Evolutionary conservation across 2,113 vertebrate genomes (phyloP).

Genomic region (Malurus melanocephalus): DNA sequence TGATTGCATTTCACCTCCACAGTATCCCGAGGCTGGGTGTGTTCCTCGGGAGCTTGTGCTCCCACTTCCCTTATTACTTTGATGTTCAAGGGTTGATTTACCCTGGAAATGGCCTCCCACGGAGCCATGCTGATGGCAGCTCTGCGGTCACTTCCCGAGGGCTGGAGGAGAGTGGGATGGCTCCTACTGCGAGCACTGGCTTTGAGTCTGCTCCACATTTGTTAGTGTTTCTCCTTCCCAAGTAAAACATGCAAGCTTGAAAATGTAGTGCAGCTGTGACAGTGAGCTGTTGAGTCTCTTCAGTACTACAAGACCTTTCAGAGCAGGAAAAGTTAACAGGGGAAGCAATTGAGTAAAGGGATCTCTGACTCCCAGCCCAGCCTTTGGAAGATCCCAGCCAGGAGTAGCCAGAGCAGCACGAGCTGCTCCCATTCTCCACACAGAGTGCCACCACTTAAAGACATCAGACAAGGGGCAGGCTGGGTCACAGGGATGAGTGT

Average conservation of each 20-base stretch:
- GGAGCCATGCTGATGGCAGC: background rate
- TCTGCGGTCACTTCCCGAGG: background rate
- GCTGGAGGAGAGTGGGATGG: background rate
- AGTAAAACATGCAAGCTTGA: background rate
- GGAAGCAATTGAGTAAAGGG: background rate
- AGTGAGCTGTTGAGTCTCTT: background rate
- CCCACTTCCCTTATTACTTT: background rate
- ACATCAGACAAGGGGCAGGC: background rate
- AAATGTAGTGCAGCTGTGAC: background rate
- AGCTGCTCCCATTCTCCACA: background rate
- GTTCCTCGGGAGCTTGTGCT: background rate
- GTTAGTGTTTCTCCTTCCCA: background rate
- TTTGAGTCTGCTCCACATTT: background rate
- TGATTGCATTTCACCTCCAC: background rate
- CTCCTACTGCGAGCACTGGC: background rate
- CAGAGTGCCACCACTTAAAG: background rate
- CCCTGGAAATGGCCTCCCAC: background rate
- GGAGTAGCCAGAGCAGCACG: background rate
- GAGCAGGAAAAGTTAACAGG: background rate
- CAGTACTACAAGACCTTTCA: rapidly evolving
- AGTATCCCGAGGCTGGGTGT: background rate
- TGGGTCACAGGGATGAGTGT: background rate
- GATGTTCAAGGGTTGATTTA: background rate
- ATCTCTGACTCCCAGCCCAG: background rate
- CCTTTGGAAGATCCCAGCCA: background rate